These are phyloP conservation scores for Lamellibrachia columna DNA, from an alignment of 2,888 invertebrate genomes.

Conservation along the genomic window DNA sequence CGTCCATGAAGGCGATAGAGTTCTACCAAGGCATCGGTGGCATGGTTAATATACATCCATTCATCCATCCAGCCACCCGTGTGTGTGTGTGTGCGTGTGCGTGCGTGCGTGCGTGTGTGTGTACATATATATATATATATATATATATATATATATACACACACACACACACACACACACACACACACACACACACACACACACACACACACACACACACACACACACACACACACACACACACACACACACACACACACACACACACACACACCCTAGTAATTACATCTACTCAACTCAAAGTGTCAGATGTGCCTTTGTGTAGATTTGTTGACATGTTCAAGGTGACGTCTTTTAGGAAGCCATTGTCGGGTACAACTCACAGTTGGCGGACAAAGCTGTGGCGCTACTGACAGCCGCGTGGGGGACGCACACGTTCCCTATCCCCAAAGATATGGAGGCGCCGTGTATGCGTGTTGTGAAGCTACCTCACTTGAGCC, in stretches of 20 bases:
- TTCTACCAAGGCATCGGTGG: constrained; percentile 52
- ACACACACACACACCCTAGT: no score
- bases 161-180: no score
- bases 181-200: no score
- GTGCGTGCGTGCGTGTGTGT: no score
- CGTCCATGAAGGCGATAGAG: constrained; percentile 41
- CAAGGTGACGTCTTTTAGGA: constrained; percentile 30
- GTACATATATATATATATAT: no score
- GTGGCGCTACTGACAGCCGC: constrained; percentile 39
- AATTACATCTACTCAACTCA: background rate
- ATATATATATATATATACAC: no score
- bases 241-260: no score
- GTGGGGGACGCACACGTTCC: constrained; percentile 41
- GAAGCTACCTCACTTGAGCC: constrained; percentile 40
- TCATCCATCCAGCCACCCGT: no score
- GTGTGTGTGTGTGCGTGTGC: no score
- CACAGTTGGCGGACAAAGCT: constrained; percentile 40
- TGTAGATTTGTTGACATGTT: background rate
- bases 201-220: no score
- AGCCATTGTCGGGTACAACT: constrained; percentile 36
- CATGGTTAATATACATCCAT: constrained; percentile 33
- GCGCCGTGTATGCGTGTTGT: constrained; percentile 48
- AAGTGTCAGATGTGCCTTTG: background rate
- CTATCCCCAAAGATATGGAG: constrained; percentile 46
- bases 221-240: no score